Base-by-base conservation (phyloP, 2,797 vertebrate genomes). In the Lates japonicus region DNA sequence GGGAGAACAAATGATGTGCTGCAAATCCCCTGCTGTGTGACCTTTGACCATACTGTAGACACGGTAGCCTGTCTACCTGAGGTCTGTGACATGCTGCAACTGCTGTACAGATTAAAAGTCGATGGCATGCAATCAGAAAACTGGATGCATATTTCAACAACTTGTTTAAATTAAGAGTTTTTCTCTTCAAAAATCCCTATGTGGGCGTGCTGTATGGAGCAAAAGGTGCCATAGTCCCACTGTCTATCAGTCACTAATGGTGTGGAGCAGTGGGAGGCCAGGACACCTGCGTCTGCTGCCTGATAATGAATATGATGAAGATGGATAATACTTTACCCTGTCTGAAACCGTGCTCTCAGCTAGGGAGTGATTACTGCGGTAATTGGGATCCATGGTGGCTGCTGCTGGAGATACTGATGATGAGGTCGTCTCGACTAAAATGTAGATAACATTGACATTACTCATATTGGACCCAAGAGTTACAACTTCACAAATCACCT, bases 221-320 rank as follows among this genome's bases (percentile, higher is more conserved):
- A 81, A 84, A 80, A 79, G 80, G 51, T 35, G 48, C 72, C n/a
- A 17, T 3, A 74, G 75, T 86, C 49, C 63, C 72, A 77, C 87
- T 76, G 90, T 92, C 90, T 88, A 89, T 94, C 90, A 85, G 82
- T 85, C 85, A 80, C 90, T 95, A 94, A 95, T 90, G 88, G 90
- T 80, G 90, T 85, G 83, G 78, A 90, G 90, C 91, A 82, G 87
- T 81, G 90, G 91, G 93, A 93, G 88, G 85, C 88, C 81, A 73
- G 84, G 90, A 90, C 90, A 90, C 92, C 91, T 94, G 93, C 86
- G 86, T 94, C 93, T 93, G 88, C 79, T 81, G 87, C 85, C 79
- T 85, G 87, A 94, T 93, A 91, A 93, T 93, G 92, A 93, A 93
- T 89, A 92, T 93, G 94, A 95, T 94, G 91, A 93, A 94, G 94